Evolutionary conservation across 1,140 invertebrate species (phyloP), one percentile per base, ranked within the genome.

Genomic region (Micrasema longulum): DNA sequence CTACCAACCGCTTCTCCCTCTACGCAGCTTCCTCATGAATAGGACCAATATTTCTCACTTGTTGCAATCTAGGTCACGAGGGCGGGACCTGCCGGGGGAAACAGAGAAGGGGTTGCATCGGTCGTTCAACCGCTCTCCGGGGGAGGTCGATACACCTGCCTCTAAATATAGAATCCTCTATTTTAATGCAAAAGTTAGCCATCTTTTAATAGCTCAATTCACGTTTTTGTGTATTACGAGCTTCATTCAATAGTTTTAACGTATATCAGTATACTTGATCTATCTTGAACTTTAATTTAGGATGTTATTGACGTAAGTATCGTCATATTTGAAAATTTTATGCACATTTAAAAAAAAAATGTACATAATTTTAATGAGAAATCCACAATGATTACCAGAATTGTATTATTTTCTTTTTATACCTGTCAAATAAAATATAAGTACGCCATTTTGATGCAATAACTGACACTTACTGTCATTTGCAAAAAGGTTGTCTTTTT

Each of bases 11-110:
- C 47, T 16, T 18, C 47, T 16, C 35, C 14, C 35, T 60, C 11
- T 11, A 35, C 26, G 23, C 43, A 47, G 43, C 43, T 16, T 47
- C 43, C 43, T 12, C 55, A 38, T 60, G 55, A 60, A 60, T 60
- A 38, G 36, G 55, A 41, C 16, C 36, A 7, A 52, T 26, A 18
- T 31, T 35, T 36, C 23, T 71, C 73, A 74, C 73, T 74, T 74
- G 73, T 74, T 74, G 73, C 73, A 47, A 74, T 71, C 22, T 74
- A 53, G 68, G 73, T 57, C 69, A 71, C 43, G 70, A 63, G 47
- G 26, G 12, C 14, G 43, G 57, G 12, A 35, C 60, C 43, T 53
- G 60, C 66, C 66, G 66, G 71, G 57, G 41, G 65, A 14, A 31
- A 11, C 45, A 48, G 66, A 43, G 18, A n/a, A 20, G 31, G n/a